Evolutionary conservation across 2,113 vertebrate genomes (phyloP).

Genomic region (Thunnus thynnus): DNA sequence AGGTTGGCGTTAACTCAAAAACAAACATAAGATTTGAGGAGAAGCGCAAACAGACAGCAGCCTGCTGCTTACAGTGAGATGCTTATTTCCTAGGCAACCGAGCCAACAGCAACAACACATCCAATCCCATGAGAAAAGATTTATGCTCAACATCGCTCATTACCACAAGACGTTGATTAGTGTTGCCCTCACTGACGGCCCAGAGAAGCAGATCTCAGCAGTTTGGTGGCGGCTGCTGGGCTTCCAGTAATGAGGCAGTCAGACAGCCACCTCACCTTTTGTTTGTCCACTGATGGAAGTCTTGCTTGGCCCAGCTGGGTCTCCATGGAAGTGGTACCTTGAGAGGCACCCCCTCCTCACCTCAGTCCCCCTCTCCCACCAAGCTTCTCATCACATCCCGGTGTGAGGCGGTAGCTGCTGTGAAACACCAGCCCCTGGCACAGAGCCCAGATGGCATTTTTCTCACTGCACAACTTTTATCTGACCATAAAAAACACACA

Average conservation of each 20-base stretch:
- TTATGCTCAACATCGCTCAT: conserved; percentile 93
- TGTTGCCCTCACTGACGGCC: conserved; percentile 87
- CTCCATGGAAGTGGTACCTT: conserved; percentile 96
- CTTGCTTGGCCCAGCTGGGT: conserved; percentile 94
- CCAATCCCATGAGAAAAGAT: conserved; percentile 84
- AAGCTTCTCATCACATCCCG: conserved; percentile 89
- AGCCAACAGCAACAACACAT: conserved; percentile 86
- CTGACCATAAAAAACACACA: conserved; percentile 89
- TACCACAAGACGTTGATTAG: conserved; percentile 93
- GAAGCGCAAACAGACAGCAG: conserved; percentile 77
- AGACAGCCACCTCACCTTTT: conserved; percentile 82
- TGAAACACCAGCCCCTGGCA: conserved; percentile 94
- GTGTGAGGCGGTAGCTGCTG: conserved; percentile 90
- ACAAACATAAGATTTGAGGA: conserved; percentile 7
- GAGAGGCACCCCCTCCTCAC: conserved; percentile 76
- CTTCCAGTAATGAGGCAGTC: conserved; percentile 87
- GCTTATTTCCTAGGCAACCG: conserved; percentile 87
- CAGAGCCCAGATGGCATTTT: conserved; percentile 91
- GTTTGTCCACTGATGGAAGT: conserved; percentile 90
- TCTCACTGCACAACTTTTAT: conserved; percentile 86
- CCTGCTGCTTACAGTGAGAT: conserved; percentile 82
- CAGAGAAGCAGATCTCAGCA: conserved; percentile 64
- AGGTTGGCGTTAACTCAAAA: background rate
- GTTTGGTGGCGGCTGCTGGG: conserved; percentile 53
- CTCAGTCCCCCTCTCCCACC: conserved; percentile 62